Evolutionary conservation across 2,113 vertebrate genomes (phyloP), one percentile per base, ranked within the genome.

Genomic region (Oenanthe melanoleuca): DNA sequence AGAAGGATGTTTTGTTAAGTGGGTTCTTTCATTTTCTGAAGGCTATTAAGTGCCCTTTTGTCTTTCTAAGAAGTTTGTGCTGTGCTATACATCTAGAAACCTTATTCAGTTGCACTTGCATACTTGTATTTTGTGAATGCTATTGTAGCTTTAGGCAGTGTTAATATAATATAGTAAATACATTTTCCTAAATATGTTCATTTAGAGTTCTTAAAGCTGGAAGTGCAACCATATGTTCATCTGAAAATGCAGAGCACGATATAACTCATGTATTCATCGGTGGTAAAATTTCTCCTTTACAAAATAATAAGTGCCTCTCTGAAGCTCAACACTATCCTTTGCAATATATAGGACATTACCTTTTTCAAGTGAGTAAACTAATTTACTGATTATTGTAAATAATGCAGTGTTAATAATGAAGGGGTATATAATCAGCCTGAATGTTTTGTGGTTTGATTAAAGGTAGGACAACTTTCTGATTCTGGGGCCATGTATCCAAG

Each of bases 201-300:
- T 96, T 88, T 96, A 99, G 99, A 96, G 97, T 99, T 94, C 97
- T 99, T 56, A 97, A 98, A 88, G 99, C 99, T 96, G 99, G 99
- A 83, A 98, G 96, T 49, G 99, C 99, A 85, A 97, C 96, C 70
- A 86, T 99, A 49, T 98, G 96, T 97, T 92, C 96, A 91, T 80
- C 88, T 86, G 93, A 97, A 92, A 95, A 94, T 65, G 90, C 94
- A 42, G 79, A 96, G 86, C 67, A 34, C n/a, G 59, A 64, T 73
- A 49, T 99, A 95, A 99, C 99, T 89, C 99, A 99, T 82, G 95
- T 99, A 73, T 97, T 99, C 94, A 92, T 96, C 31, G 95, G 91
- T 94, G 97, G 97, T 60, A 52, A 95, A 49, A 89, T 70, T 82
- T 96, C 97, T 59, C 77, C 33, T 71, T 49, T 37, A 75, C 93